Evolutionary conservation across 2,797 vertebrate genomes (phyloP).

Genomic region (Tiaroga cobitis): DNA sequence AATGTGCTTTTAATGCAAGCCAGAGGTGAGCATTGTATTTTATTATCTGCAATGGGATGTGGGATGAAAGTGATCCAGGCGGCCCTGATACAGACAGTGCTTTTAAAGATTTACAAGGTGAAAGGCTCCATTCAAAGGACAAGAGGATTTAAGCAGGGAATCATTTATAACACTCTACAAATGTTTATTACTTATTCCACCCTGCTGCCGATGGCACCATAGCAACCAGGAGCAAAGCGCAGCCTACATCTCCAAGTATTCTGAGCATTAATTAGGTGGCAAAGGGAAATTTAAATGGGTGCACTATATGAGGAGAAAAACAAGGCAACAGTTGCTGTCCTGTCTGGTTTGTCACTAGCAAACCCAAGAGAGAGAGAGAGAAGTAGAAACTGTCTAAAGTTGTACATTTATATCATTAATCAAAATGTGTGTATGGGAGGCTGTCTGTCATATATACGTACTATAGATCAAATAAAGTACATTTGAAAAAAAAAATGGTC

Average conservation of each 20-base stretch:
- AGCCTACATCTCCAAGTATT: slow-evolving; percentile 63
- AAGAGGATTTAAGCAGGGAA: slow-evolving; percentile 70
- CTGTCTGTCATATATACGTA: neutral
- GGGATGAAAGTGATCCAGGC: neutral
- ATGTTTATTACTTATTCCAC: slow-evolving; percentile 82
- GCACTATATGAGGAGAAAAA: slow-evolving; percentile 20
- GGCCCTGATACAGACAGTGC: slow-evolving; percentile 29
- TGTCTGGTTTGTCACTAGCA: neutral
- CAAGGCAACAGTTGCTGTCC: neutral
- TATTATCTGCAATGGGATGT: slow-evolving; percentile 17
- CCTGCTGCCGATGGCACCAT: slow-evolving; percentile 77
- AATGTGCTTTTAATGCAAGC: neutral
- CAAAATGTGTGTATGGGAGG: neutral
- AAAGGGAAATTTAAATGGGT: slow-evolving; percentile 29
- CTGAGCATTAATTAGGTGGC: slow-evolving; percentile 57
- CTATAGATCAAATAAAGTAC: neutral
- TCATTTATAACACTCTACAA: slow-evolving; percentile 81
- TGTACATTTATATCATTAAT: neutral
- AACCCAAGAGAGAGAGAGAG: neutral
- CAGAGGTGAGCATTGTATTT: neutral
- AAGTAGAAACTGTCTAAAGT: neutral
- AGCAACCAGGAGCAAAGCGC: slow-evolving; percentile 72
- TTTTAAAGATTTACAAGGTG: slow-evolving; percentile 61
- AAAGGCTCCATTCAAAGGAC: slow-evolving; percentile 56
- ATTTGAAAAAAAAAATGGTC: neutral